A percentile compares a stretch with the other conserved stretches of the same genome.
phyloP scores from a whole-genome alignment of 2,888 invertebrate species.

The Spisula subtruncata region DNA sequence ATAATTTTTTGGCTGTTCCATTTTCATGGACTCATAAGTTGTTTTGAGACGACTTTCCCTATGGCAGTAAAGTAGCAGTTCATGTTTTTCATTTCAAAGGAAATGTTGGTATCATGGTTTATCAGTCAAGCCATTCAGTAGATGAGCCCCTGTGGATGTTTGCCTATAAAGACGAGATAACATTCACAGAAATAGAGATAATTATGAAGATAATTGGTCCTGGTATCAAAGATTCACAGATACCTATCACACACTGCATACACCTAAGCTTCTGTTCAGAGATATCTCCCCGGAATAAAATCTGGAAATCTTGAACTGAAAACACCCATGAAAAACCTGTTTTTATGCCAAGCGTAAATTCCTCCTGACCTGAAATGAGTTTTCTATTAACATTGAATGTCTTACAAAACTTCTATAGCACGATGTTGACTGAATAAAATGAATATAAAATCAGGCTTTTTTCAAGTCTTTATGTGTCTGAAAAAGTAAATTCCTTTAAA shows the following conservation, averaged over 20 bases:
- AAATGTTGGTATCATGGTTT: slow-evolving; percentile 31
- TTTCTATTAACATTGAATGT: not conserved
- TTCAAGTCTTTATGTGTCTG: too few species aligned
- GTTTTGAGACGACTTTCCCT: not conserved
- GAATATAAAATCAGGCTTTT: too few species aligned
- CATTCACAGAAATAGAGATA: slow-evolving; percentile 43
- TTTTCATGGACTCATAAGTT: slow-evolving; percentile 22
- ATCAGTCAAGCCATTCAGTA: slow-evolving; percentile 37
- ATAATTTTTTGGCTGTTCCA: not conserved
- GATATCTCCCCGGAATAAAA: slow-evolving; percentile 23
- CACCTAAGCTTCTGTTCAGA: slow-evolving; percentile 38
- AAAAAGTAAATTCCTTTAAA: too few species aligned
- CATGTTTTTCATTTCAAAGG: not conserved
- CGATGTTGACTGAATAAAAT: too few species aligned
- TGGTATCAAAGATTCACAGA: slow-evolving; percentile 30
- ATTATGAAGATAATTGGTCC: slow-evolving; percentile 38
- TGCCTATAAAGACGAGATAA: slow-evolving; percentile 50
- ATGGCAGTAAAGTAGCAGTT: not conserved
- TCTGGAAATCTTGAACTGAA: slow-evolving; percentile 22
- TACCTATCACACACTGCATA: slow-evolving; percentile 13
- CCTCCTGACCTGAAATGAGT: slow-evolving; percentile 3
- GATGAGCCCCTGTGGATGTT: slow-evolving; percentile 36
- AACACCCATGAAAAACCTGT: not conserved
- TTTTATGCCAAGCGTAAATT: slow-evolving; percentile 6
- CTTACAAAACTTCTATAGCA: not conserved